Evolutionary conservation across 2,888 invertebrate genomes (phyloP).

Genomic region (Sepioteuthis lessoniana): DNA sequence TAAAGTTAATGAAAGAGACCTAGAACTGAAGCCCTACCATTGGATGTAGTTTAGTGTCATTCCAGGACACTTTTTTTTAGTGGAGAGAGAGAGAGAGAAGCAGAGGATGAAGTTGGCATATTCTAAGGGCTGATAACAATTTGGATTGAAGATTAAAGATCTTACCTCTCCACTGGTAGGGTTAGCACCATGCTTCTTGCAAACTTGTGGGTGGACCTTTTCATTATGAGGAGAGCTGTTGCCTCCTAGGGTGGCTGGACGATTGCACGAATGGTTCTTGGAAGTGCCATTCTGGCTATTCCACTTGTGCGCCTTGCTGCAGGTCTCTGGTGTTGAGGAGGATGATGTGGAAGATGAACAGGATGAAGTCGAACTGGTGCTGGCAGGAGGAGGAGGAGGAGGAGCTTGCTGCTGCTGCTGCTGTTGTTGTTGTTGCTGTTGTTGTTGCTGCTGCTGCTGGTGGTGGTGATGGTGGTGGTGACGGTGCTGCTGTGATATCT

Average conservation of each 20-base stretch:
- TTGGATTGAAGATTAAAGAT: not conserved
- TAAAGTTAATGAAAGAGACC: no score
- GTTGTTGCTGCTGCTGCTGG: constrained; percentile 49
- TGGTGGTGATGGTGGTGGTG: constrained; percentile 52
- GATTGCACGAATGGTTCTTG: constrained; percentile 62
- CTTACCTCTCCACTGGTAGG: constrained; percentile 35
- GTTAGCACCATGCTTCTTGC: constrained; percentile 58
- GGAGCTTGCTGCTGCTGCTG: constrained; percentile 38
- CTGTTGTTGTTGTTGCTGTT: constrained; percentile 51
- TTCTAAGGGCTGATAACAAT: not conserved
- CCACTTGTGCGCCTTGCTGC: constrained; percentile 46
- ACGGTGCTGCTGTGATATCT: constrained; percentile 24
- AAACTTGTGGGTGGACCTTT: constrained; percentile 63
- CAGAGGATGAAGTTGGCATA: no score
- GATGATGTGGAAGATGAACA: constrained; percentile 54
- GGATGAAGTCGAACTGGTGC: constrained; percentile 55
- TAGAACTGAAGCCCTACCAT: no score
- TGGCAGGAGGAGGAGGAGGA: constrained; percentile 57
- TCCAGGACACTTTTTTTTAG: no score
- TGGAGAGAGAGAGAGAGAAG: no score
- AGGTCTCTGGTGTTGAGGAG: constrained; percentile 51
- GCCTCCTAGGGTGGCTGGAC: constrained; percentile 68
- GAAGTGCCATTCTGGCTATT: constrained; percentile 19
- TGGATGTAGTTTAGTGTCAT: no score
- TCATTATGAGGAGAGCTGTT: constrained; percentile 59